A percentile compares a stretch with the other conserved stretches of the same genome.
These are phyloP conservation scores for Linurgus olivaceus DNA, from an alignment of 2,797 vertebrate species.

Conservation along the genomic window DNA sequence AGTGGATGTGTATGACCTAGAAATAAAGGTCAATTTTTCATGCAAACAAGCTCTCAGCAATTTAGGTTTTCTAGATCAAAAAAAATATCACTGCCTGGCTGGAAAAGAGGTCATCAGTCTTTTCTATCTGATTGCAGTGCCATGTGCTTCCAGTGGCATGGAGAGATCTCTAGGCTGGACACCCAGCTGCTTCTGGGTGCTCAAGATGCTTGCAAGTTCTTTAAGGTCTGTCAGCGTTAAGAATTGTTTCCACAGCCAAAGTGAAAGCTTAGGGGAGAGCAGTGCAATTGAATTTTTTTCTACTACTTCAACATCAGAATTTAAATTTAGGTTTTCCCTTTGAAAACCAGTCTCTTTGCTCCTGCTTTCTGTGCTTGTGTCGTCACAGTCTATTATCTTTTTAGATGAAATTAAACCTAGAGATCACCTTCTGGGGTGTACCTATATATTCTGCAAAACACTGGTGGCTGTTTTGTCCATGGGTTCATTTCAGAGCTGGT, in stretches of 20 bases:
- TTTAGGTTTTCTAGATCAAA: not conserved
- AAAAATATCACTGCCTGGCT: not conserved
- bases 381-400: not conserved
- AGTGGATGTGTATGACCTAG: not conserved
- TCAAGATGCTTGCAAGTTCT: not conserved
- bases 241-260: not conserved
- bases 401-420: not conserved
- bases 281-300: not conserved
- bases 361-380: not conserved
- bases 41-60: not conserved
- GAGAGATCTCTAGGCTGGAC: not conserved
- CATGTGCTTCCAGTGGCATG: not conserved
- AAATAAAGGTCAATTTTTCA: not conserved
- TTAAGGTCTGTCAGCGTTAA: not conserved
- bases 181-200: not conserved
- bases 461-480: not conserved
- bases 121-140: not conserved
- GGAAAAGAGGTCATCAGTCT: not conserved
- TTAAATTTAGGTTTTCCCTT: not conserved
- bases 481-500: not conserved
- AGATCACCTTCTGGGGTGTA: not conserved
- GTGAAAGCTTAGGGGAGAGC: not conserved
- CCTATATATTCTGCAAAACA: not conserved
- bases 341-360: not conserved
- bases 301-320: not conserved